phyloP scores from a whole-genome alignment of 1,140 invertebrate species.

The Caenorhabditis latens region DNA sequence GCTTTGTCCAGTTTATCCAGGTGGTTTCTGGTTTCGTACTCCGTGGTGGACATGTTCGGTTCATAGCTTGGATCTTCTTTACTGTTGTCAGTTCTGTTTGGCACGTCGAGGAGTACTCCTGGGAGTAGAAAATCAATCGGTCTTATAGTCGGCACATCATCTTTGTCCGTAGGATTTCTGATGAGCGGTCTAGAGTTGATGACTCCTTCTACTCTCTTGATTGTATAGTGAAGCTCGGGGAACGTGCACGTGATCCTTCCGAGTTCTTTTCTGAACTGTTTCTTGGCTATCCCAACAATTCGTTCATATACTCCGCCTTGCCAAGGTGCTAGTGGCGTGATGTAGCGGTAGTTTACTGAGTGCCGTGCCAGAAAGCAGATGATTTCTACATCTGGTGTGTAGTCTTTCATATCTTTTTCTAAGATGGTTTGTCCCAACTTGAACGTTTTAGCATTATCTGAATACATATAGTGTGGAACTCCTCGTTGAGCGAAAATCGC shows the following conservation, averaged over 20 bases:
- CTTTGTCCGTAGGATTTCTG: not conserved
- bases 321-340: conserved; percentile 35
- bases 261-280: not conserved
- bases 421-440: not conserved
- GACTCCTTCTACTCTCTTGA: not conserved
- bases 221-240: not conserved
- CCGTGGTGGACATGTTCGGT: not conserved
- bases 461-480: not conserved
- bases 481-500: not conserved
- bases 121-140: conserved; percentile 24
- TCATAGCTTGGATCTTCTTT: not conserved
- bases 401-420: not conserved
- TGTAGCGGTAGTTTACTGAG: not conserved
- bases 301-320: conserved; percentile 47
- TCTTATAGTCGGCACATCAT: not conserved
- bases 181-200: conserved; percentile 12
- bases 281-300: conserved; percentile 26
- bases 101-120: not conserved
- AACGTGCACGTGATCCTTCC: not conserved
- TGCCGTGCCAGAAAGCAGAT: not conserved
- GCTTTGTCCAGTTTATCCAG: not conserved
- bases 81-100: not conserved
- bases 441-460: conserved; percentile 2
- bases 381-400: not conserved
- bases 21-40: not conserved